Evolutionary conservation across 35 echinoderm and acorn worm genomes (phyloP), one percentile per base, ranked within the genome.

Genomic region (Ophioderma brevispina): DNA sequence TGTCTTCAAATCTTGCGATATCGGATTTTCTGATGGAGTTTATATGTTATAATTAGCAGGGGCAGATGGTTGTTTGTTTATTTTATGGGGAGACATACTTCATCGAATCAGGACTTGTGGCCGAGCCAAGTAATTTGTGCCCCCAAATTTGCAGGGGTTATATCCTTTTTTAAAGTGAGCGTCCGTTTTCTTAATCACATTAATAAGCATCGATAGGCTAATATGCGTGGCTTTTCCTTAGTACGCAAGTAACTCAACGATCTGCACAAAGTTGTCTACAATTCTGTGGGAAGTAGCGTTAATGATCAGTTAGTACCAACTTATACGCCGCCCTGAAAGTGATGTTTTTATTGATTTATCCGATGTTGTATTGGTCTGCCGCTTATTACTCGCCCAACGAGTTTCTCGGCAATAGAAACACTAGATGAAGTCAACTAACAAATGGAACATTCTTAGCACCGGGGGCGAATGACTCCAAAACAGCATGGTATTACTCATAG

Each of bases 401-500:
- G 33, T 30, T 64, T 25, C 42, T 25, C 23, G 13, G 75, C 13
- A 21, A 6, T 21, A 31, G 55, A 81, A 42, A 32, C 30, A 8
- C 2, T n/a, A 18, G 25, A 39, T 32, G 52, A 19, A 38, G 33
- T 8, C 3, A 28, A 39, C 21, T 88, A 10, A 37, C 21, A 18
- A 35, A 37, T 36, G 28, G 41, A 1, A 79, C 38, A n/a, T 50
- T 80, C 31, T 0, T 28, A n/a, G 35, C 32, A 23, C 87, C 88
- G 38, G 28, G 78, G 4, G 59, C 85, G 0, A 79, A 40, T 19
- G 38, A 80, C 8, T 43, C 63, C 32, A 49, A 84, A 36, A 84
- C 94, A 13, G 89, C 83, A 37, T 95, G 94, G 90, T 37, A 88
- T 28, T 98, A 92, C n/a, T 84, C 92, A 91, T 98, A 13, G 10